A percentile compares a stretch with the other conserved stretches of the same genome.
phyloP scores from a whole-genome alignment of 2,797 vertebrate species.

The Siniperca undulata region DNA sequence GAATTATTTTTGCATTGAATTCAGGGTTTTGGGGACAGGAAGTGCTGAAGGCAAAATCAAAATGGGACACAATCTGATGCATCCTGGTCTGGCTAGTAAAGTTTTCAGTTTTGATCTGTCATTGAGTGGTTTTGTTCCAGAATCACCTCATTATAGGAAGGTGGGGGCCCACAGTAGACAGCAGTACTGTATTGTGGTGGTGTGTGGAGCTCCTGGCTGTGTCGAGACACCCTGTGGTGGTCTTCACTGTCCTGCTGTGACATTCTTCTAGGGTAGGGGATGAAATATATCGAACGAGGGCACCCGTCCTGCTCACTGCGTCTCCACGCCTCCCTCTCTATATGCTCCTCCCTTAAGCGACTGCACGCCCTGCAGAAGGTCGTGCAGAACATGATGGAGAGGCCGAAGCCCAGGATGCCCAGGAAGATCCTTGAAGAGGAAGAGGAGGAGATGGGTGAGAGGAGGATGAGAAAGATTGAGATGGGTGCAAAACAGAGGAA shows the following conservation, averaged over 20 bases:
- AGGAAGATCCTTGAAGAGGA: constrained; percentile 71
- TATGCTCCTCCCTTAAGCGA: constrained; percentile 55
- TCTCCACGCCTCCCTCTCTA: constrained; percentile 51
- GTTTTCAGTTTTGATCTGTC: background rate
- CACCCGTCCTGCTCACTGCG: constrained; percentile 6
- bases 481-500: background rate
- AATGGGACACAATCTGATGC: background rate
- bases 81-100: background rate
- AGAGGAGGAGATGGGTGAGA: background rate
- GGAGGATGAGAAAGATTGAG: background rate
- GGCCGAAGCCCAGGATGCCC: constrained; percentile 70
- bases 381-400: constrained; percentile 76
- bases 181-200: constrained; percentile 59
- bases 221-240: background rate
- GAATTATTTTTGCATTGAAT: background rate
- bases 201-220: constrained; percentile 45
- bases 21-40: background rate
- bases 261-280: constrained; percentile 64
- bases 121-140: background rate
- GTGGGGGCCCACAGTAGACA: constrained; percentile 60
- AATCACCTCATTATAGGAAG: constrained; percentile 78
- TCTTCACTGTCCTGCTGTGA: constrained; percentile 62
- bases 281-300: constrained; percentile 67
- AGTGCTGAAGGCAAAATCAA: background rate
- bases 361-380: constrained; percentile 70